Conservation (phyloP, 2,888 invertebrate species). For the Galerucella pusilla region DNA sequence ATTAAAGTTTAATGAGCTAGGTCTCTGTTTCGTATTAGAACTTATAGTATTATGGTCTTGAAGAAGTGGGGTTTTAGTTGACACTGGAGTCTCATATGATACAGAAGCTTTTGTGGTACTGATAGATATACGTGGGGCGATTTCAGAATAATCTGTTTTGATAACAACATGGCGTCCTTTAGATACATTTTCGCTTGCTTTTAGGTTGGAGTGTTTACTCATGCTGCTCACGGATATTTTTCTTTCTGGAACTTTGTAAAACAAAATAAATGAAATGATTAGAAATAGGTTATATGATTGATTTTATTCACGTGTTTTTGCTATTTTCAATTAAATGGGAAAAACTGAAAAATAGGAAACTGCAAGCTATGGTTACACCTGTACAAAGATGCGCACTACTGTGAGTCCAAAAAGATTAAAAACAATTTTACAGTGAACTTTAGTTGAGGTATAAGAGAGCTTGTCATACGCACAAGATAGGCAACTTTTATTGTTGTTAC, state of each 20-base stretch:
- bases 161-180: constrained; percentile 59
- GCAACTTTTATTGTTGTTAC: too few species aligned
- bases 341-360: too few species aligned
- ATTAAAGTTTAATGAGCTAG: constrained; percentile 55
- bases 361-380: too few species aligned
- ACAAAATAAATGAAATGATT: not conserved
- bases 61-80: constrained; percentile 48
- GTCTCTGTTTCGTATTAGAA: constrained; percentile 53
- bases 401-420: too few species aligned
- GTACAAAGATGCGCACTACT: too few species aligned
- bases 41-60: constrained; percentile 50
- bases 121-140: constrained; percentile 49
- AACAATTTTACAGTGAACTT: too few species aligned
- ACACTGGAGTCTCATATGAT: constrained; percentile 49
- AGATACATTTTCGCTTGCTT: constrained; percentile 47
- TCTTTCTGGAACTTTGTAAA: constrained; percentile 54
- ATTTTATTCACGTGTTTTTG: too few species aligned
- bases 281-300: too few species aligned
- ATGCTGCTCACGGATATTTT: constrained; percentile 51
- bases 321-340: too few species aligned
- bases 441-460: too few species aligned
- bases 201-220: constrained; percentile 49
- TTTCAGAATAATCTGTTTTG: constrained; percentile 53
- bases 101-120: constrained; percentile 50
- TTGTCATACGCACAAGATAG: too few species aligned